These are phyloP conservation scores for Drosophila pectinifera DNA, from an alignment of 1,140 invertebrate species.

Conservation along the genomic window DNA sequence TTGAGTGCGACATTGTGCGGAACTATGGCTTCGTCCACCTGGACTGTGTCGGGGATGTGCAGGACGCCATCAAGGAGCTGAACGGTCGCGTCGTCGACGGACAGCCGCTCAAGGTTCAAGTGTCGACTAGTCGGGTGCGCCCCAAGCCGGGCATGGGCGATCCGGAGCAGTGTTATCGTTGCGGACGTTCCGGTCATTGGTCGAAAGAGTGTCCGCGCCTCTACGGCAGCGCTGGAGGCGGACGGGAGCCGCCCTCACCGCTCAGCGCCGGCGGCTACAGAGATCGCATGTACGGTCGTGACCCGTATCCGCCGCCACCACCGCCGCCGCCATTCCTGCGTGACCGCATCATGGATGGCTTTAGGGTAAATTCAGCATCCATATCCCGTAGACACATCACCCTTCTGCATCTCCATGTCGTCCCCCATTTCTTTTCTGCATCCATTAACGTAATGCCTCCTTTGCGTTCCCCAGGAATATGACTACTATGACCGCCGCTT, in stretches of 20 bases:
- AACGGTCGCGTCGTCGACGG: conserved; percentile 94
- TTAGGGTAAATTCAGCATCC: conserved; percentile 88
- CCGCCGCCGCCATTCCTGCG: conserved; percentile 93
- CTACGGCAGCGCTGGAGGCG: conserved; percentile 89
- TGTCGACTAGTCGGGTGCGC: conserved; percentile 95
- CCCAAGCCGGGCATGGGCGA: conserved; percentile 97
- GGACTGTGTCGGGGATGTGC: conserved; percentile 92
- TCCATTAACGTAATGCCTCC: background rate
- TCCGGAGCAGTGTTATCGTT: conserved; percentile 96
- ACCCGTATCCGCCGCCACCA: conserved; percentile 93
- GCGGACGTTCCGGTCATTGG: conserved; percentile 97
- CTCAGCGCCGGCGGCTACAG: conserved; percentile 87
- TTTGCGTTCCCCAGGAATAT: conserved; percentile 87
- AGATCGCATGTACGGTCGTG: conserved; percentile 92
- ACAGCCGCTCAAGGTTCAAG: conserved; percentile 94
- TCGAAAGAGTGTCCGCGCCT: conserved; percentile 95
- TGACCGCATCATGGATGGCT: conserved; percentile 94
- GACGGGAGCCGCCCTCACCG: conserved; percentile 75
- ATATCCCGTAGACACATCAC: conserved; percentile 53
- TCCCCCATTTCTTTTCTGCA: background rate
- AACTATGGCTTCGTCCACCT: conserved; percentile 97
- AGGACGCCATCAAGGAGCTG: conserved; percentile 93
- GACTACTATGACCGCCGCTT: conserved; percentile 93
- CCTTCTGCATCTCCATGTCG: background rate
- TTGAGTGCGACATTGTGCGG: conserved; percentile 95